Percentiles rank a stretch among this genome's conserved stretches.
These are phyloP conservation scores for Caracal caracal DNA, from an alignment of 2,113 vertebrate species.

Conservation along the genomic window DNA sequence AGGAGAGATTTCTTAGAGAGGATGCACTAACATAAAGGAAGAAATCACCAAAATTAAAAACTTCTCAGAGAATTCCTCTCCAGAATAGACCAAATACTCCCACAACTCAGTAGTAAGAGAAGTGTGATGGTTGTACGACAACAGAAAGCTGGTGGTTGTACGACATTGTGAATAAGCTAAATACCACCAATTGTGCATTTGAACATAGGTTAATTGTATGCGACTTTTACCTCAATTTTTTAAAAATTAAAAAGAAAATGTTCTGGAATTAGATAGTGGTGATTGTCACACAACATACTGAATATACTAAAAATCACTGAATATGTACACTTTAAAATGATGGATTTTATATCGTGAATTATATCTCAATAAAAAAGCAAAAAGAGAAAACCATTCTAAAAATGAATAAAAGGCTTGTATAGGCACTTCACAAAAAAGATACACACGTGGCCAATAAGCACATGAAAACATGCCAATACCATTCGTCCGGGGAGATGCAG, in stretches of 20 bases:
- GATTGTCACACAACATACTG: background rate
- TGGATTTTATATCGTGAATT: constrained; percentile 19
- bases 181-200: background rate
- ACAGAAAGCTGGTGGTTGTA: background rate
- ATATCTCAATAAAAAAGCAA: background rate
- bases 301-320: background rate
- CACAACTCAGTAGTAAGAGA: background rate
- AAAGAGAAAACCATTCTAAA: background rate
- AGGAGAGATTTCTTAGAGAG: background rate
- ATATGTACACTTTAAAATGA: background rate
- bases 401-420: constrained; percentile 5
- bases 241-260: background rate
- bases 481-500: background rate
- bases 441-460: background rate
- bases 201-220: background rate
- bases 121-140: background rate
- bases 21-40: constrained; percentile 3
- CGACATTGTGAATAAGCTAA: background rate
- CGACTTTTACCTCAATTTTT: background rate
- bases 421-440: background rate
- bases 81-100: background rate
- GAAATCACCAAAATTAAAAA: constrained; percentile 6
- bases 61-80: background rate
- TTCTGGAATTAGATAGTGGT: background rate
- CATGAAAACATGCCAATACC: background rate